Evolutionary conservation across 2,113 vertebrate genomes (phyloP).

Genomic region (Haemorhous mexicanus): DNA sequence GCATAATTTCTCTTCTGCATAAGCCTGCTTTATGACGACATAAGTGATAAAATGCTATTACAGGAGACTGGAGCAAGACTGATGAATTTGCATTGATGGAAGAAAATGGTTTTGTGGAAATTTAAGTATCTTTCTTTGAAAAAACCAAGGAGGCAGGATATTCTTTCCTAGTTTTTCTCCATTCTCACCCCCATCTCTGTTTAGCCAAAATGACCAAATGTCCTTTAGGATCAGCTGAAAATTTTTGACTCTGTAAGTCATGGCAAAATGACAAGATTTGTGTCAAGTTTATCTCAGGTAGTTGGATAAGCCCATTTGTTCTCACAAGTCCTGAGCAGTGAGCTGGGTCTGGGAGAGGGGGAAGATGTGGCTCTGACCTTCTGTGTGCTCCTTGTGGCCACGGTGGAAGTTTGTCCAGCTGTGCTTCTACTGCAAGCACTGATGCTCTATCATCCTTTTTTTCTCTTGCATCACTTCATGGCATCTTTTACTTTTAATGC

Average conservation of each 20-base stretch:
- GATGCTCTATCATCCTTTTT: not conserved
- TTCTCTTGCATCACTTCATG: not conserved
- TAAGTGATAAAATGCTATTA: not conserved
- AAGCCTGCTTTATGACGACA: slow-evolving; percentile 53
- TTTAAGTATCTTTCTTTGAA: not conserved
- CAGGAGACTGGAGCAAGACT: not conserved
- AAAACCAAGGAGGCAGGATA: not conserved
- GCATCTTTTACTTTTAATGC: not conserved
- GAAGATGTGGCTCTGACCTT: not conserved
- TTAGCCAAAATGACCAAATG: not conserved
- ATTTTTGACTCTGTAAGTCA: not conserved
- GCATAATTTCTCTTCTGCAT: slow-evolving; percentile 16
- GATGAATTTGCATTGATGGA: not conserved
- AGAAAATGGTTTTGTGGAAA: not conserved
- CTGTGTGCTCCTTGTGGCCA: not conserved
- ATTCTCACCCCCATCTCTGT: not conserved
- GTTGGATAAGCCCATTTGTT: not conserved
- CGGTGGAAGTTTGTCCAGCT: accelerated
- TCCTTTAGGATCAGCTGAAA: not conserved
- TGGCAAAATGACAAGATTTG: not conserved
- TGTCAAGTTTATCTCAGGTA: not conserved
- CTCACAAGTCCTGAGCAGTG: not conserved
- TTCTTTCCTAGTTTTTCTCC: not conserved
- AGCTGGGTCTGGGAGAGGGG: accelerated
- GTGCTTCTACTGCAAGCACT: not conserved